A percentile compares a stretch with the other conserved stretches of the same genome.
Evolutionary conservation across 2,888 invertebrate genomes (phyloP).

Genomic region (Parnassius orleans): DNA sequence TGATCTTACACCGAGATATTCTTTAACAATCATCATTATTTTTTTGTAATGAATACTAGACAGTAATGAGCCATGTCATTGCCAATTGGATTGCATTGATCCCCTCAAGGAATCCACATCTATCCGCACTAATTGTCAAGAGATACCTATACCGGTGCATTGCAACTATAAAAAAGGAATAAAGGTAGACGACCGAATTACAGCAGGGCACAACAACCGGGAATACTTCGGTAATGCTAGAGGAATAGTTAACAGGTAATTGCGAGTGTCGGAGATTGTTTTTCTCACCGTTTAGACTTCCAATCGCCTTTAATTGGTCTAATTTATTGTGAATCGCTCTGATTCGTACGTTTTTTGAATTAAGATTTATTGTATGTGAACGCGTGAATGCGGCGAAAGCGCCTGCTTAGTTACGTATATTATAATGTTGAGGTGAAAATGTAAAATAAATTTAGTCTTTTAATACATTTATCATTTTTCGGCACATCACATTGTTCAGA

Average conservation of each 20-base stretch:
- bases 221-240: slow-evolving; percentile 18
- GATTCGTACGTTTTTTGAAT: slow-evolving; percentile 10
- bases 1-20: slow-evolving; percentile 5
- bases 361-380: slow-evolving; percentile 8
- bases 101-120: slow-evolving; percentile 5
- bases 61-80: slow-evolving; percentile 13
- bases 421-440: too few species aligned
- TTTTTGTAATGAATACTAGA: slow-evolving; percentile 8
- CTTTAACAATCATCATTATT: slow-evolving; percentile 15
- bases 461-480: too few species aligned
- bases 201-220: slow-evolving; percentile 2
- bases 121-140: slow-evolving; percentile 13
- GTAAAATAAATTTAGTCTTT: too few species aligned
- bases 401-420: too few species aligned
- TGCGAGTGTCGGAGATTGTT: slow-evolving; percentile 14
- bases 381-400: too few species aligned
- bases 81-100: slow-evolving; percentile 21
- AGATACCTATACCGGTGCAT: slow-evolving; percentile 10
- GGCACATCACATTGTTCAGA: too few species aligned
- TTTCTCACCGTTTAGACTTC: slow-evolving; percentile 9
- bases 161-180: slow-evolving; percentile 5
- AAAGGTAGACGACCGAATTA: slow-evolving; percentile 15
- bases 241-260: slow-evolving; percentile 22
- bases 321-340: slow-evolving; percentile 10
- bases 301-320: slow-evolving; percentile 8